phyloP scores from a whole-genome alignment of 1,140 invertebrate genomes.

The Nasonia giraulti region DNA sequence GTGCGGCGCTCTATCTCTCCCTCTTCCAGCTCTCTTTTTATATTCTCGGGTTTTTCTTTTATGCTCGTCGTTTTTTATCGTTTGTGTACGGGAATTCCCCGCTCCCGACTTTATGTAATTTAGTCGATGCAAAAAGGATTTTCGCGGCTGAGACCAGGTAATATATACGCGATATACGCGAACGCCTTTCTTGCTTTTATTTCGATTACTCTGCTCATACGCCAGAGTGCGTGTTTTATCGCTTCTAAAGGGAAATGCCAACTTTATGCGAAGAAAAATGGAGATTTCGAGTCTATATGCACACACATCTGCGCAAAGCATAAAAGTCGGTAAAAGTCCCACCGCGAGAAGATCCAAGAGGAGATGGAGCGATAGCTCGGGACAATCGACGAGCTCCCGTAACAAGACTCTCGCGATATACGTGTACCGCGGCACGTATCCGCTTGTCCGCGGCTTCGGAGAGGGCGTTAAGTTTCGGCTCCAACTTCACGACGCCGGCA shows the following conservation, averaged over 20 bases:
- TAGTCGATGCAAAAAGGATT: constrained; percentile 11
- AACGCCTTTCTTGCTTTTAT: background rate
- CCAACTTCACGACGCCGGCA: constrained; percentile 19
- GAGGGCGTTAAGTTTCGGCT: constrained; percentile 2
- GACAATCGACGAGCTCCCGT: background rate
- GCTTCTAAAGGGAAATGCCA: background rate
- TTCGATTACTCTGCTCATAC: background rate
- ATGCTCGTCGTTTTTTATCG: constrained; percentile 20
- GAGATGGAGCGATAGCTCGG: background rate
- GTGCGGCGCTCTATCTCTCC: background rate
- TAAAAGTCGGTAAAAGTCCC: background rate
- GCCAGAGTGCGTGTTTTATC: background rate
- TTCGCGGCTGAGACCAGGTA: background rate
- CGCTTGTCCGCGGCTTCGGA: constrained; percentile 5
- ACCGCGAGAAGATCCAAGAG: background rate
- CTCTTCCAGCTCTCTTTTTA: constrained; percentile 20
- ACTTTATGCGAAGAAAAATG: background rate
- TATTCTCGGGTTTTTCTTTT: background rate
- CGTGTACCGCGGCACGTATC: background rate
- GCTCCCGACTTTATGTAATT: background rate
- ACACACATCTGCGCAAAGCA: background rate
- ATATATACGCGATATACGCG: background rate
- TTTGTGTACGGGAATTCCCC: background rate
- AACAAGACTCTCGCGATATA: constrained; percentile 20
- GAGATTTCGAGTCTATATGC: background rate